A percentile compares a stretch with the other conserved stretches of the same genome.
Conservation (phyloP, 2,113 vertebrate species). For the Eptatretus burgeri region DNA sequence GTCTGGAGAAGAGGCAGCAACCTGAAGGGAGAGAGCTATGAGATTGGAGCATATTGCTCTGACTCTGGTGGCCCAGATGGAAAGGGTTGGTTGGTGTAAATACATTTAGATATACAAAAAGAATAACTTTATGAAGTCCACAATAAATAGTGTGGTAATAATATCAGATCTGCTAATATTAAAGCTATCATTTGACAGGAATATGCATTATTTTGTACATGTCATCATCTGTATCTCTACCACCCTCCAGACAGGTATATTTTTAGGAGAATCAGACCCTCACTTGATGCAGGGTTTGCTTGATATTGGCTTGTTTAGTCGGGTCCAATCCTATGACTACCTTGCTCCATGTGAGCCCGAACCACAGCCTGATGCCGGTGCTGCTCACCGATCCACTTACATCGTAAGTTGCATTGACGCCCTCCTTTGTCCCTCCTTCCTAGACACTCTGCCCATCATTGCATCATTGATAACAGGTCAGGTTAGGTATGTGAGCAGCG, state of each 20-base stretch:
- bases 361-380: slow-evolving; percentile 50
- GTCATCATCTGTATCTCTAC: neutral
- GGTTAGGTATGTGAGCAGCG: no score
- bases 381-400: slow-evolving; percentile 40
- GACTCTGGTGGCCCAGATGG: no score
- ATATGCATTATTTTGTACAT: no score
- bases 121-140: no score
- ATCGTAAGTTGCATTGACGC: slow-evolving; percentile 31
- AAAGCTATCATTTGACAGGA: no score
- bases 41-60: no score
- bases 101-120: no score
- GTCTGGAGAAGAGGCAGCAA: no score
- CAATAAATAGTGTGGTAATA: no score
- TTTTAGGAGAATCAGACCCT: slow-evolving; percentile 84
- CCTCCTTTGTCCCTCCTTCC: slow-evolving; percentile 1
- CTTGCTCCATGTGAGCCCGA: slow-evolving; percentile 75
- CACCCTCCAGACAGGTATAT: slow-evolving; percentile 34
- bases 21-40: no score
- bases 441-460: slow-evolving; percentile 10
- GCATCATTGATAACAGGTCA: slow-evolving; percentile 2
- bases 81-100: no score
- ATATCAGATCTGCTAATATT: no score
- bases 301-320: slow-evolving; percentile 57
- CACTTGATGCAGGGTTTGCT: slow-evolving; percentile 58
- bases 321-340: slow-evolving; percentile 88